Conservation (phyloP, 2,797 vertebrate genomes). For the Masticophis lateralis region DNA sequence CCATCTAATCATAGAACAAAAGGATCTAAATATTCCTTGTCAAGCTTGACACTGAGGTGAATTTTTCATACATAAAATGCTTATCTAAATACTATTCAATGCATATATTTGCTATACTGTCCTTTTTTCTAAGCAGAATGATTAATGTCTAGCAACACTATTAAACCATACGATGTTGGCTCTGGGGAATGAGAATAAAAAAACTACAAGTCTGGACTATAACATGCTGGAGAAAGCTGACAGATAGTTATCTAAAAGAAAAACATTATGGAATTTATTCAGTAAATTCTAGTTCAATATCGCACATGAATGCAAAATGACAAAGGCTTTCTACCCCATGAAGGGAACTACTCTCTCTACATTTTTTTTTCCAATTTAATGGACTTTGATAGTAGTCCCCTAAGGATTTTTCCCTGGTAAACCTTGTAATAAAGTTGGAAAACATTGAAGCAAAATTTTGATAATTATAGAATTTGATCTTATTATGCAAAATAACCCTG, state of each 20-base stretch:
- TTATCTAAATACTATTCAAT: background rate
- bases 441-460: background rate
- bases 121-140: background rate
- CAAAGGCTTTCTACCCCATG: background rate
- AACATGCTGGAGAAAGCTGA: background rate
- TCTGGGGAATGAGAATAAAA: background rate
- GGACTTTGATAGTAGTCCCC: background rate
- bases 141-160: background rate
- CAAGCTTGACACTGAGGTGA: background rate
- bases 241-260: background rate
- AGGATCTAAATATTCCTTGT: background rate
- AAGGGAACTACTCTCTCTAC: background rate
- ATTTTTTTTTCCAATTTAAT: background rate
- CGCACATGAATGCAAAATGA: background rate
- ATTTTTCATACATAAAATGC: background rate
- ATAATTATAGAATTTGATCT: background rate
- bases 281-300: background rate
- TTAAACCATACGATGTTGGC: background rate
- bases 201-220: background rate
- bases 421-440: background rate
- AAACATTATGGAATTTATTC: background rate
- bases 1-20: background rate
- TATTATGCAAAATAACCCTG: background rate
- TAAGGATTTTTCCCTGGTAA: background rate
- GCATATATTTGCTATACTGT: background rate